Evolutionary conservation across 2,888 invertebrate genomes (phyloP).

Genomic region (Hoplodrina ambigua): DNA sequence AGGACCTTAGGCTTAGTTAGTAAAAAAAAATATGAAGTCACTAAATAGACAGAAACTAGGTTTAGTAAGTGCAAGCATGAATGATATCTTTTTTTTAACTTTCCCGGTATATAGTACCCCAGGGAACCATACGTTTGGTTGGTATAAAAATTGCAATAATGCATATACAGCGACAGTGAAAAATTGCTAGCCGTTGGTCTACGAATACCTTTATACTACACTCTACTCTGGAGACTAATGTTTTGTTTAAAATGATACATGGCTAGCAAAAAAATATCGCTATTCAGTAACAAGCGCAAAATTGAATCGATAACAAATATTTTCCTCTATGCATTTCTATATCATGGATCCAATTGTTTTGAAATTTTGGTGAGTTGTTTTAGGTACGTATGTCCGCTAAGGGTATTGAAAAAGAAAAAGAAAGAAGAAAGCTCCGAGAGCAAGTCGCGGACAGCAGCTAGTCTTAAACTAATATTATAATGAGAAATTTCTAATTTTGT

Average conservation of each 20-base stretch:
- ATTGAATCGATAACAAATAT: too few relatives aligned
- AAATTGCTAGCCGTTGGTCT: slow-evolving; percentile 30
- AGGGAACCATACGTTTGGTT: slow-evolving; percentile 30
- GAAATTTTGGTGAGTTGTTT: too few relatives aligned
- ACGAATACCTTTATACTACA: slow-evolving; percentile 26
- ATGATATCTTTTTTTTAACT: slow-evolving; percentile 16
- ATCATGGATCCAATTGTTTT: too few relatives aligned
- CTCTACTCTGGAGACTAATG: slow-evolving; percentile 9
- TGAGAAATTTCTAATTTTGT: too few relatives aligned
- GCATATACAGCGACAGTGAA: slow-evolving; percentile 43
- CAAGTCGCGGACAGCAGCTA: too few relatives aligned
- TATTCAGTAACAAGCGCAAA: background rate
- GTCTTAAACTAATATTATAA: too few relatives aligned
- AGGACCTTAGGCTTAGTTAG: too few relatives aligned
- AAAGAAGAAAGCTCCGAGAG: too few relatives aligned
- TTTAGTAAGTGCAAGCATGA: background rate
- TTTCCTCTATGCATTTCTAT: too few relatives aligned
- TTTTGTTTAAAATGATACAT: slow-evolving; percentile 13
- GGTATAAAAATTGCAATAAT: slow-evolving; percentile 46
- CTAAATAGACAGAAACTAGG: background rate
- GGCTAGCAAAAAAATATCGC: background rate
- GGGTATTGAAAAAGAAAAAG: too few relatives aligned
- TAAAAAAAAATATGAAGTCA: too few relatives aligned
- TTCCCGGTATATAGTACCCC: slow-evolving; percentile 11
- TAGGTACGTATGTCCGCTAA: too few relatives aligned